Base-by-base conservation (phyloP, 1,140 invertebrate genomes). In the Cydia splendana region DNA sequence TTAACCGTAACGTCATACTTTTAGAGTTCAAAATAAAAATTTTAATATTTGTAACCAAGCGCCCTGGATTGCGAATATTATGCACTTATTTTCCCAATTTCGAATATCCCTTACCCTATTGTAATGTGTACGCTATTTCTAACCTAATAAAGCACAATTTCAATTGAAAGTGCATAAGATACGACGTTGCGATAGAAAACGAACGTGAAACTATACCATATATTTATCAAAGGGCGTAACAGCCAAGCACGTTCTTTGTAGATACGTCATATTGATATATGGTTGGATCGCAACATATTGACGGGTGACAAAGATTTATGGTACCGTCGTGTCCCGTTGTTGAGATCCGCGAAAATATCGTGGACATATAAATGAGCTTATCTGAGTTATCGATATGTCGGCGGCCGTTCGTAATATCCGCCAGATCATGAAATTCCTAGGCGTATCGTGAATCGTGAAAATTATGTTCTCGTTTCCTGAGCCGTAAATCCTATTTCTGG, bases 321-420 rank as follows among this genome's bases (percentile, higher is more conserved):
- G 57, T 24, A n/a, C 57, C 57, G 24, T 24, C 57, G 57, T 62
- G 57, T 62, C 9, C 57, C 57, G 57, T 18, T 24, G 57, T 62
- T 62, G 57, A 18, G 57, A 62, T 62, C 57, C 57, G 20, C 57
- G 57, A 62, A 51, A 51, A 62, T n/a, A 53, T 53, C 51, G 15
- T 53, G 4, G 57, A 12, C 20, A 62, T 62, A 24, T 24, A 62
- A 62, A 62, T 62, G 18, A 24, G 57, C 18, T 24, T 62, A 62
- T 62, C 7, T 62, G 20, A 7, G n/a, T 20, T n/a, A 57, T 57
- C 15, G 15, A 57, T 57, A 57, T 57, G 0, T 57, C 34, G 34
- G 34, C 34, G 34, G 34, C 34, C 34, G 34, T 0, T 38, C 34
- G 34, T 38, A 38, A 38, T 7, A 38, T 38, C 34, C 34, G 34